Conservation (phyloP, 1,140 invertebrate genomes). For the Drosophila nigrodunni region DNA sequence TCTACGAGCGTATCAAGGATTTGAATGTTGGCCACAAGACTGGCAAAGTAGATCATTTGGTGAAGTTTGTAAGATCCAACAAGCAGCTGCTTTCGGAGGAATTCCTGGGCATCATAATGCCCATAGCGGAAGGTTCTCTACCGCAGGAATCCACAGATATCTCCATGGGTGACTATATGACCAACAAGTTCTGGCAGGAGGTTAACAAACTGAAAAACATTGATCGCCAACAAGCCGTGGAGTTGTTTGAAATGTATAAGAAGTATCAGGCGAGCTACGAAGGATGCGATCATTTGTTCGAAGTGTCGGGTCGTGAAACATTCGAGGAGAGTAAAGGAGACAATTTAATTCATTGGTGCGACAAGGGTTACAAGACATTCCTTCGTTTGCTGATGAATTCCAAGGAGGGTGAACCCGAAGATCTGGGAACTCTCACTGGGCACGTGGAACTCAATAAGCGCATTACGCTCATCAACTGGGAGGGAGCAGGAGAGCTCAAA, state of each 20-base stretch:
- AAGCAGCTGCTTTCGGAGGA: slow-evolving; percentile 55
- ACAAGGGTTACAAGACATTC: slow-evolving; percentile 87
- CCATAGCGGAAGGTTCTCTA: slow-evolving; percentile 19
- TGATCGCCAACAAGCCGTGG: slow-evolving; percentile 68
- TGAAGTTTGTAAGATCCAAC: slow-evolving; percentile 80
- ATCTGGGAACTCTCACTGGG: slow-evolving; percentile 62
- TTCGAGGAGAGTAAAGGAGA: slow-evolving; percentile 88
- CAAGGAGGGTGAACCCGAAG: slow-evolving; percentile 16
- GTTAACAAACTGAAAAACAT: slow-evolving; percentile 58
- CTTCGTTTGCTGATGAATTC: slow-evolving; percentile 86
- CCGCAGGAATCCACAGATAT: slow-evolving; percentile 61
- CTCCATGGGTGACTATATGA: slow-evolving; percentile 85
- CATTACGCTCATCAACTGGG: slow-evolving; percentile 85
- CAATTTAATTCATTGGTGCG: slow-evolving; percentile 87
- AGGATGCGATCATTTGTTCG: slow-evolving; percentile 87
- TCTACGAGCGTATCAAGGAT: slow-evolving; percentile 88
- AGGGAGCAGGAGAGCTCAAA: slow-evolving; percentile 32
- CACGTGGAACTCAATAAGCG: slow-evolving; percentile 85
- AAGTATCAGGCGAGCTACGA: slow-evolving; percentile 86
- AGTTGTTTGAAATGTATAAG: slow-evolving; percentile 85
- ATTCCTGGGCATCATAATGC: background rate
- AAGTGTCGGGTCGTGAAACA: slow-evolving; percentile 86
- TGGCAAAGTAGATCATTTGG: slow-evolving; percentile 70
- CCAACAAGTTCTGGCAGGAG: slow-evolving; percentile 72
- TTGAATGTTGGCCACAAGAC: slow-evolving; percentile 80